Base-by-base conservation (phyloP, 2,113 vertebrate species). In the Suricata suricatta region DNA sequence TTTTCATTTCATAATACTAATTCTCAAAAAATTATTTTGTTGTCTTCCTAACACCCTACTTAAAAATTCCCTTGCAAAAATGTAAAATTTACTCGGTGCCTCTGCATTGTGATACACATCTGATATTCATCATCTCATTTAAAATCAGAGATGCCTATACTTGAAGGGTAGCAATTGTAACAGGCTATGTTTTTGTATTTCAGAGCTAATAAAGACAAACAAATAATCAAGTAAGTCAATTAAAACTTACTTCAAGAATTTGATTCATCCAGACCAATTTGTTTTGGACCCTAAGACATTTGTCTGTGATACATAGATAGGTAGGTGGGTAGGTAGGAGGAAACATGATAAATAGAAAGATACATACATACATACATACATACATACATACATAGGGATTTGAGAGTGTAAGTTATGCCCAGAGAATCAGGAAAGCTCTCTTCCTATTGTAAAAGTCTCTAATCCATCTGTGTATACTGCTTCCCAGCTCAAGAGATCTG, bases 1-100 rank as follows among this genome's bases (percentile, higher is more conserved):
- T 76, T 93, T 97, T 69, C 14, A 77, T 92, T 90, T 96, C 44
- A 81, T 7, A 84, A 88, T 66, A 41, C 57, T 84, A 81, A 66
- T 95, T 95, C 90, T 86, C 4, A 29, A 86, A 44, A 92, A 77
- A 84, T 33, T 74, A 85, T 47, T n/a, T 71, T 52, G 25, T 31
- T 87, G 6, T 85, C 71, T 95, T 93, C 31, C 44, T 89, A 25
- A 90, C 2, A 66, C 19, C 35, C 19, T 33, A 35, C 13, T 82
- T 93, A n/a, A 31, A 82, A 94, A 88, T 1, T 3, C 33, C 14
- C 50, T 57, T 81, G 33, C 44, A 38, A 57, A 96, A 72, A 54
- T 33, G 69, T 74, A 66, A 2, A 66, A 85, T 89, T 82, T 64
- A 23, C 19, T 87, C 35, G 64, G 12, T 83, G 29, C 11, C n/a